These are phyloP conservation scores for Drosophila mercatorum DNA, from an alignment of 2,888 invertebrate species.

Conservation along the genomic window DNA sequence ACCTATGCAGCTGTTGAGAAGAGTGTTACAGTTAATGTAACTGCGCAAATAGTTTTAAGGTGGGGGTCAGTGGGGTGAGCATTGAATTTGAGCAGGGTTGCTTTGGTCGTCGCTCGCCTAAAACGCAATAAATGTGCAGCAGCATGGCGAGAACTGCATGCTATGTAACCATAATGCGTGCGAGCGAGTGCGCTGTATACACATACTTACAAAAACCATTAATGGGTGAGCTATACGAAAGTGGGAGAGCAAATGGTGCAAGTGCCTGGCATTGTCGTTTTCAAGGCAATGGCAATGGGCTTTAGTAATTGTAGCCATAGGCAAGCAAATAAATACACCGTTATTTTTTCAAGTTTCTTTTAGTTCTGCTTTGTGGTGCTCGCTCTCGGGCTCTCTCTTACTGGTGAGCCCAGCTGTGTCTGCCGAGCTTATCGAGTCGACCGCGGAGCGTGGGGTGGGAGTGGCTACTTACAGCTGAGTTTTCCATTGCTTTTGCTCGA, in stretches of 20 bases:
- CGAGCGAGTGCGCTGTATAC: conserved; percentile 53
- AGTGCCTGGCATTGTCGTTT: conserved; percentile 59
- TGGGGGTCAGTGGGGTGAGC: conserved; percentile 35
- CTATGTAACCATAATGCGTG: conserved; percentile 48
- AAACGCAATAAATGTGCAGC: conserved; percentile 77
- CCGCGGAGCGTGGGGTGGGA: conserved; percentile 45
- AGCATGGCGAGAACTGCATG: conserved; percentile 55
- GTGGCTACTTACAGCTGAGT: conserved; percentile 73
- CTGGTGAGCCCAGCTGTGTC: conserved; percentile 64
- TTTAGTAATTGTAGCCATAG: conserved; percentile 39
- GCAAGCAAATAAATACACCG: conserved; percentile 37
- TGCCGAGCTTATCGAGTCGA: conserved; percentile 9
- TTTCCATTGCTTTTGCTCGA: conserved; percentile 58
- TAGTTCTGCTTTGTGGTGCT: conserved; percentile 26
- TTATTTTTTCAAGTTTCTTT: conserved; percentile 22
- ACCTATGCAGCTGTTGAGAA: conserved; percentile 28
- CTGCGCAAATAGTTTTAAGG: conserved; percentile 67
- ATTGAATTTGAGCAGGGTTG: conserved; percentile 60
- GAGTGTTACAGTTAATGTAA: conserved; percentile 59
- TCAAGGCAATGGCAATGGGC: conserved; percentile 62
- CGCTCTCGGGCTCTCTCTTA: conserved; percentile 23
- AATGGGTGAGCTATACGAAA: conserved; percentile 12
- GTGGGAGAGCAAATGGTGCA: conserved; percentile 25
- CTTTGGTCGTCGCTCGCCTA: conserved; percentile 55
- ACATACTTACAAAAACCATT: conserved; percentile 44